These are phyloP conservation scores for Achlya flavicornis DNA, from an alignment of 2,888 invertebrate genomes.

Conservation along the genomic window DNA sequence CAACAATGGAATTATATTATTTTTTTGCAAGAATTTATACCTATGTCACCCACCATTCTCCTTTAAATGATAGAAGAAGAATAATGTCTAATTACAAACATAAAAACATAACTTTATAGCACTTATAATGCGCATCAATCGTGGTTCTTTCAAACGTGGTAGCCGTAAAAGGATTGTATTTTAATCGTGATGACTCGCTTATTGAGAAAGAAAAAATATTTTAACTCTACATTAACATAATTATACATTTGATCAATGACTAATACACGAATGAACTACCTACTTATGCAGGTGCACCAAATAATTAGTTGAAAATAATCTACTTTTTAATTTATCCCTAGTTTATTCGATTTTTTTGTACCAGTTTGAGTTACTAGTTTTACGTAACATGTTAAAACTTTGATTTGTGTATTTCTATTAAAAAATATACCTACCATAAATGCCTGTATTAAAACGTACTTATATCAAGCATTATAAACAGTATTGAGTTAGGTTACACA, in stretches of 20 bases:
- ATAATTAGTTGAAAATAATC: not conserved
- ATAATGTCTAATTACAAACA: not conserved
- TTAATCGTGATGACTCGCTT: constrained; percentile 76
- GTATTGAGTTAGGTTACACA: constrained; percentile 1
- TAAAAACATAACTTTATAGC: constrained; percentile 25
- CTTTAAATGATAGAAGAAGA: not conserved
- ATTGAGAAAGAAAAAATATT: constrained; percentile 63
- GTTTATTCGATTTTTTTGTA: not conserved
- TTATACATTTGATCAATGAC: constrained; percentile 62
- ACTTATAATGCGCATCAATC: constrained; percentile 35
- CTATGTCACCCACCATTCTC: too few species aligned
- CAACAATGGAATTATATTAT: too few species aligned
- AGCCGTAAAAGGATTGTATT: constrained; percentile 65
- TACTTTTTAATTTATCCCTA: not conserved
- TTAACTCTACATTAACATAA: constrained; percentile 74
- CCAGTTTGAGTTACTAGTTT: not conserved
- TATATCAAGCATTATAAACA: constrained; percentile 2
- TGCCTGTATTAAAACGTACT: not conserved
- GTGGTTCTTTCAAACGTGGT: constrained; percentile 53
- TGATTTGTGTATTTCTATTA: too few species aligned
- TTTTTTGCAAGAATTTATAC: too few species aligned
- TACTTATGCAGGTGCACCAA: constrained; percentile 39
- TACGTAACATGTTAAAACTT: too few species aligned
- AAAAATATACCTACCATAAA: too few species aligned
- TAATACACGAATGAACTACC: constrained; percentile 46